Evolutionary conservation across 1,140 invertebrate species (phyloP).

Genomic region (Scaptodrosophila lebanonensis): DNA sequence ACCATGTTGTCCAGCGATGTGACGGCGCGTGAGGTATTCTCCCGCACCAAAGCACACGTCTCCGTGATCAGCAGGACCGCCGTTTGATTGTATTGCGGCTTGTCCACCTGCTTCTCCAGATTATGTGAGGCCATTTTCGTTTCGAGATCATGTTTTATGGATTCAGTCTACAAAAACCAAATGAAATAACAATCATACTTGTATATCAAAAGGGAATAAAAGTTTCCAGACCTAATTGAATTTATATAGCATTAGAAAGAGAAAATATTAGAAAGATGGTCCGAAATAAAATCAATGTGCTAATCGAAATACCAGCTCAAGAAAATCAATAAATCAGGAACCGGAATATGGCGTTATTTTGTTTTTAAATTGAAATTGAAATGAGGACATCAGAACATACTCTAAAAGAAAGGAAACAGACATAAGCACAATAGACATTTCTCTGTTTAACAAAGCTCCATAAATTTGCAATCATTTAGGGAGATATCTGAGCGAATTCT

Average conservation of each 20-base stretch:
- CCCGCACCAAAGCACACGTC: constrained; percentile 82
- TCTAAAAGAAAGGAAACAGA: too few relatives aligned
- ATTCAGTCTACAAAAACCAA: constrained; percentile 63
- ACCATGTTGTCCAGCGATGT: constrained; percentile 78
- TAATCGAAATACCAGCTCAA: too few relatives aligned
- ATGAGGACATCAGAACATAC: too few relatives aligned
- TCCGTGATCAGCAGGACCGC: constrained; percentile 82
- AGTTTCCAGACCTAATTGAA: neutral
- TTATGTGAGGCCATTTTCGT: constrained; percentile 78
- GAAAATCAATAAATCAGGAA: too few relatives aligned
- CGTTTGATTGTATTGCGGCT: constrained; percentile 85
- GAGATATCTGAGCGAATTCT: too few relatives aligned
- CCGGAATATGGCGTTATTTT: too few relatives aligned
- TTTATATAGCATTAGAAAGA: neutral
- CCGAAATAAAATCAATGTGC: too few relatives aligned
- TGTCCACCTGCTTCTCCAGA: constrained; percentile 85
- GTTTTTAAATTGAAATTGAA: too few relatives aligned
- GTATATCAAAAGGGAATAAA: neutral
- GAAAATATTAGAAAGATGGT: neutral
- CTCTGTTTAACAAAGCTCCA: too few relatives aligned
- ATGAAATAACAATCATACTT: neutral
- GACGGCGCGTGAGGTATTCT: constrained; percentile 84
- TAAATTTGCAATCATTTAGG: too few relatives aligned
- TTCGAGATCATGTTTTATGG: constrained; percentile 72
- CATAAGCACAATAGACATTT: too few relatives aligned